Evolutionary conservation across 2,888 invertebrate species (phyloP).

Genomic region (Drosophila meridiana): DNA sequence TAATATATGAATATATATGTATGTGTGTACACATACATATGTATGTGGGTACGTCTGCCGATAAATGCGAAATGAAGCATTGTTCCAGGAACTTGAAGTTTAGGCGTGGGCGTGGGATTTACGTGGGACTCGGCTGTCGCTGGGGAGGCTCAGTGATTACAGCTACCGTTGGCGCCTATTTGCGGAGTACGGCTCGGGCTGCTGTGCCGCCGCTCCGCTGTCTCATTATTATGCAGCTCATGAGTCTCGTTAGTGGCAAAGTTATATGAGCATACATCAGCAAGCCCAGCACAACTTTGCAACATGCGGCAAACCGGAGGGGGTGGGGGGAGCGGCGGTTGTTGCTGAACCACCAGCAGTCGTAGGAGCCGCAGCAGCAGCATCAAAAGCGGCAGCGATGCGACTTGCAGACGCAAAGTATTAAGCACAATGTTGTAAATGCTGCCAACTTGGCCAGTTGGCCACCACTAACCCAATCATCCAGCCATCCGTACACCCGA

Average conservation of each 20-base stretch:
- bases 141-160: conserved; percentile 56
- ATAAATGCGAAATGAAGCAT: conserved; percentile 61
- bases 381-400: conserved; percentile 24
- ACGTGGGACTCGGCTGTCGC: conserved; percentile 11
- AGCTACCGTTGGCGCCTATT: conserved; percentile 59
- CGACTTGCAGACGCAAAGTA: conserved; percentile 71
- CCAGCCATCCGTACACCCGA: neutral
- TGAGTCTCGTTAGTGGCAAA: conserved; percentile 80
- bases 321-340: neutral
- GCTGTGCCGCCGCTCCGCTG: conserved; percentile 11
- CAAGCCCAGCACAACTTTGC: conserved; percentile 70
- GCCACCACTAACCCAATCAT: conserved; percentile 6
- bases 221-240: conserved; percentile 78
- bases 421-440: conserved; percentile 74
- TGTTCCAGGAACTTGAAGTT: conserved; percentile 26
- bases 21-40: neutral
- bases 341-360: neutral
- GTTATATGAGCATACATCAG: conserved; percentile 79
- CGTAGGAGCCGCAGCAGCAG: neutral
- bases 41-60: conserved; percentile 10
- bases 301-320: conserved; percentile 50
- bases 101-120: conserved; percentile 2
- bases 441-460: conserved; percentile 62
- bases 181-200: conserved; percentile 43
- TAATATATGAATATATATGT: conserved; percentile 2